Evolutionary conservation across 2,797 vertebrate species (phyloP).

Genomic region (Spea hammondii): DNA sequence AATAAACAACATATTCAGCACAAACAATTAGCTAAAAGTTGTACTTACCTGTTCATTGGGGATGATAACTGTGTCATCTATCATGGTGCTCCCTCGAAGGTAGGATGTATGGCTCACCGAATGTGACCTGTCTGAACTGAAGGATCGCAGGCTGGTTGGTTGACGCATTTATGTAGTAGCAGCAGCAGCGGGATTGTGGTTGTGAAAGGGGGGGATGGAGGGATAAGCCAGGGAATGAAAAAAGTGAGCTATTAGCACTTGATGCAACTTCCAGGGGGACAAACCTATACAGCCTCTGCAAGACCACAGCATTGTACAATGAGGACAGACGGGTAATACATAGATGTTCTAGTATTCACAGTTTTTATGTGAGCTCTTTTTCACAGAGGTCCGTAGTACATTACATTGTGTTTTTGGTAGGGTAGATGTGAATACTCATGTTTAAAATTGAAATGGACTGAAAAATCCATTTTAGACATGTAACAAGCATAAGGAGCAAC

Average conservation of each 20-base stretch:
- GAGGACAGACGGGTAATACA: neutral
- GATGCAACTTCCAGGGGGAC: constrained; percentile 71
- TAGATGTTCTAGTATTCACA: neutral
- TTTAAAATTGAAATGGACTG: neutral
- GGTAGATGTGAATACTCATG: neutral
- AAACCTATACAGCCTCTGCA: constrained; percentile 3
- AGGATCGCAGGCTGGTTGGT: constrained; percentile 73
- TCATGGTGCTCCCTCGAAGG: constrained; percentile 82
- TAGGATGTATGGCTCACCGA: constrained; percentile 85
- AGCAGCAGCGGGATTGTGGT: constrained; percentile 61
- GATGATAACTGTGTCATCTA: constrained; percentile 81
- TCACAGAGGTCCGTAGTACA: too few species aligned
- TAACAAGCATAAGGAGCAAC: neutral
- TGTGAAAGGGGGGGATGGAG: constrained; percentile 63
- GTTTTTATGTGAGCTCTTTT: constrained; percentile 13
- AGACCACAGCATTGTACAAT: constrained; percentile 20
- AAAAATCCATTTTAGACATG: too few species aligned
- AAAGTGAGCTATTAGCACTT: constrained; percentile 73
- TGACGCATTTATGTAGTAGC: constrained; percentile 60
- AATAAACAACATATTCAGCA: neutral
- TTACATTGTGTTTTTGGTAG: too few species aligned
- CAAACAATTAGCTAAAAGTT: neutral
- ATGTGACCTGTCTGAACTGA: constrained; percentile 93
- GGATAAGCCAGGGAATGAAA: constrained; percentile 66
- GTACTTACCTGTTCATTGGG: constrained; percentile 82